Evolutionary conservation across 2,888 invertebrate species (phyloP).

Genomic region (Miltochrista miniata): DNA sequence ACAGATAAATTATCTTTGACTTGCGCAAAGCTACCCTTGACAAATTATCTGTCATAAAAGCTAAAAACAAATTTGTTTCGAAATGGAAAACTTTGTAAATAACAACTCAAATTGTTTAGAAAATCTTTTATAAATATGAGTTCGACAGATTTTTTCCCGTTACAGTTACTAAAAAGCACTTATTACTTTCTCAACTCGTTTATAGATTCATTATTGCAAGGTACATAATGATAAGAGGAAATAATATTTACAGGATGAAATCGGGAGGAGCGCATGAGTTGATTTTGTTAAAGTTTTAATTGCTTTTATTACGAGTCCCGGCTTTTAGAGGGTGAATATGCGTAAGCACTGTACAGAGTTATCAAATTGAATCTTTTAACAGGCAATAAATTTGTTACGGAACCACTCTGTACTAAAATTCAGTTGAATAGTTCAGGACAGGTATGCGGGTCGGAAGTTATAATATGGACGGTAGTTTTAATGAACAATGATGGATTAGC

Average conservation of each 20-base stretch:
- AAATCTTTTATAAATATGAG: constrained; percentile 50
- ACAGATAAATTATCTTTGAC: constrained; percentile 83
- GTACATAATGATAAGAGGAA: constrained; percentile 46
- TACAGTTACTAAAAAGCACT: constrained; percentile 38
- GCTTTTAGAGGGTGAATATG: constrained; percentile 68
- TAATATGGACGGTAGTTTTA: constrained; percentile 18
- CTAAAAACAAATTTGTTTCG: constrained; percentile 77
- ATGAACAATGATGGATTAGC: constrained; percentile 11
- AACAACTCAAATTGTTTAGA: constrained; percentile 60
- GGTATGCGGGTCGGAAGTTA: constrained; percentile 11
- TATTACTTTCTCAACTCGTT: constrained; percentile 41
- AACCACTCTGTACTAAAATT: constrained; percentile 39
- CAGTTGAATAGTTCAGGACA: constrained; percentile 8
- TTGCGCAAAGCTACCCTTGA: constrained; percentile 75
- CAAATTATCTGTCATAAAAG: constrained; percentile 81
- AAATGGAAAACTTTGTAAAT: constrained; percentile 73
- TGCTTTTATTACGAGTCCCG: constrained; percentile 73
- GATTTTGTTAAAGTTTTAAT: constrained; percentile 77
- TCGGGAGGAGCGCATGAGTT: constrained; percentile 60
- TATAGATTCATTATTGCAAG: constrained; percentile 51
- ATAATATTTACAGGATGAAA: constrained; percentile 52
- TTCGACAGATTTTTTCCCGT: constrained; percentile 35
- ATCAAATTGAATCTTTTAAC: constrained; percentile 67
- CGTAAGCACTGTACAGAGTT: constrained; percentile 59
- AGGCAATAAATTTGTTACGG: constrained; percentile 45